phyloP scores from a whole-genome alignment of 2,797 vertebrate genomes.

The Acanthornis magna region DNA sequence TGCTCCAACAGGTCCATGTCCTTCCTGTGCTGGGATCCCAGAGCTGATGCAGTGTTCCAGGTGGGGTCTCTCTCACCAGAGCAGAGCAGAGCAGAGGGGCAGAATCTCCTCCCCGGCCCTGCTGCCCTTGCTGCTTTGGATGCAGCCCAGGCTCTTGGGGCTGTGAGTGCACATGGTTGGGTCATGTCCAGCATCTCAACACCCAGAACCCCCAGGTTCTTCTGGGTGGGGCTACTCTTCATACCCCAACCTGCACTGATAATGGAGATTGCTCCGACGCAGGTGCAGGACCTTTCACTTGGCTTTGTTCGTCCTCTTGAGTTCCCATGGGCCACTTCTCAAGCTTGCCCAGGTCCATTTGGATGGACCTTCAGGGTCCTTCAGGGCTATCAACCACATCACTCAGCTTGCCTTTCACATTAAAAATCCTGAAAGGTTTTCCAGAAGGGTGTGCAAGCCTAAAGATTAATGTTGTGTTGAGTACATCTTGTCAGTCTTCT shows the following conservation, averaged over 20 bases:
- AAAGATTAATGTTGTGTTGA: no score
- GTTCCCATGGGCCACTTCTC: background rate
- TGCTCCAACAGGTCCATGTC: background rate
- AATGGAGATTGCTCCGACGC: background rate
- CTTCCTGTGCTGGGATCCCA: background rate
- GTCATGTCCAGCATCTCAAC: background rate
- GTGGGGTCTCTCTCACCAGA: background rate
- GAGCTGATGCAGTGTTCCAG: rapidly evolving
- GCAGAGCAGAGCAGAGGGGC: background rate
- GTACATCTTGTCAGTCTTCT: background rate
- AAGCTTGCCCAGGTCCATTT: background rate
- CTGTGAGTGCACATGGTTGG: rapidly evolving
- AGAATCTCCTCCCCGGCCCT: background rate
- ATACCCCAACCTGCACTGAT: no score
- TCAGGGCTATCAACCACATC: background rate
- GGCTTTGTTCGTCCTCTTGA: background rate
- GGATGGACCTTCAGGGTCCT: background rate
- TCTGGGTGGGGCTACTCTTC: background rate
- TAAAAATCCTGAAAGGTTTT: background rate
- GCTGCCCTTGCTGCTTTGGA: rapidly evolving
- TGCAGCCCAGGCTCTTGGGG: background rate
- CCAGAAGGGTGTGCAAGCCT: background rate
- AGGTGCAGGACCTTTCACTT: background rate
- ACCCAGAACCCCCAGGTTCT: background rate
- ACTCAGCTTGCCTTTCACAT: background rate